Evolutionary conservation across 2,888 invertebrate species (phyloP).

Genomic region (Cerastoderma edule): DNA sequence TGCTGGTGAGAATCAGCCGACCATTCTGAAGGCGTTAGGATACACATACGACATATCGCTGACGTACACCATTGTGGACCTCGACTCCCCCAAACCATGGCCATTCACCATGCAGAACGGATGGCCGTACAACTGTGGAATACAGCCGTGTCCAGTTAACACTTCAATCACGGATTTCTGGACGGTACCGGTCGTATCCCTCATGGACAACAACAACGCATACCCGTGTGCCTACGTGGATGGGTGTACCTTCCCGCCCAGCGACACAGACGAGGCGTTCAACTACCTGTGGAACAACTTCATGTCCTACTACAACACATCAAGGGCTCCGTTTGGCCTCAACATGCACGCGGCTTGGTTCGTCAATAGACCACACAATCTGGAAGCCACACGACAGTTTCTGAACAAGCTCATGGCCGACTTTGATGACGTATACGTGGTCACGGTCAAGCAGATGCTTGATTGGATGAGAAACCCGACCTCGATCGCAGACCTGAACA

Average conservation of each 20-base stretch:
- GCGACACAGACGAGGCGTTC: conserved; percentile 67
- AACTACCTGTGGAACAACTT: conserved; percentile 90
- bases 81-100: conserved; percentile 58
- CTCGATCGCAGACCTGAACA: conserved; percentile 53
- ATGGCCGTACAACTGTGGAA: conserved; percentile 68
- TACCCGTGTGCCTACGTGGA: conserved; percentile 74
- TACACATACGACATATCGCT: conserved; percentile 71
- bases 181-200: conserved; percentile 70
- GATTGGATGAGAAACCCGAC: conserved; percentile 71
- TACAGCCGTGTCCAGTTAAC: conserved; percentile 62
- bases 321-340: conserved; percentile 90
- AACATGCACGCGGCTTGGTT: conserved; percentile 94
- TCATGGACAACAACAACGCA: conserved; percentile 66
- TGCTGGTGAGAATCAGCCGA: conserved; percentile 68
- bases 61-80: conserved; percentile 54
- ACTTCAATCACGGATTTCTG: conserved; percentile 62
- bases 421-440: conserved; percentile 67
- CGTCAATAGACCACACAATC: conserved; percentile 84
- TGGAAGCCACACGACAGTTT: conserved; percentile 69
- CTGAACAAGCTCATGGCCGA: conserved; percentile 60
- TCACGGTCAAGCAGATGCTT: conserved; percentile 66
- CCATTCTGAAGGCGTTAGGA: conserved; percentile 61
- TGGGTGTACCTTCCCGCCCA: conserved; percentile 67
- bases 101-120: conserved; percentile 71
- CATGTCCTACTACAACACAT: conserved; percentile 88